Percentiles rank a stretch among this genome's conserved stretches.
phyloP scores from a whole-genome alignment of 2,888 invertebrate genomes.

The Euzetes globulus region DNA sequence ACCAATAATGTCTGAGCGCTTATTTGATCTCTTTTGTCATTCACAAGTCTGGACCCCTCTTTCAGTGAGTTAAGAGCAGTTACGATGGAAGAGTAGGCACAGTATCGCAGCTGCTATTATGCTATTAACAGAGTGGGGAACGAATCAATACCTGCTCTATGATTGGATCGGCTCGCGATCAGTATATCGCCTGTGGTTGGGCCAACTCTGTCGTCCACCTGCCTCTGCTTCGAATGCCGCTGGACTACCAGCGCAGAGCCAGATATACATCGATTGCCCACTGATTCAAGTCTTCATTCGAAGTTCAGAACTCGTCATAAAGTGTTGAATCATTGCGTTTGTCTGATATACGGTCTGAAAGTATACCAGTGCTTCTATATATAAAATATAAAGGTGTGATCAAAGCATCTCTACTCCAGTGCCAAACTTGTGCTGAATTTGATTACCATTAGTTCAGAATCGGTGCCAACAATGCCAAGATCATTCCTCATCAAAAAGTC shows the following conservation, averaged over 20 bases:
- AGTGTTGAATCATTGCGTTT: neutral
- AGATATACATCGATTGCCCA: slow-evolving; percentile 6
- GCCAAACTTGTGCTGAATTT: neutral
- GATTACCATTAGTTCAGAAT: neutral
- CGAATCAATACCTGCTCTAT: slow-evolving; percentile 9
- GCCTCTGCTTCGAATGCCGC: slow-evolving; percentile 4
- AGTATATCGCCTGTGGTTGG: slow-evolving; percentile 2
- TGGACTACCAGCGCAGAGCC: neutral
- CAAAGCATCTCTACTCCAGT: slow-evolving; percentile 8
- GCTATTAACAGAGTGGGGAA: slow-evolving; percentile 14
- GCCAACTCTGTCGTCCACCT: slow-evolving; percentile 9
- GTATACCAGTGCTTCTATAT: neutral
- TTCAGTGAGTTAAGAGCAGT: slow-evolving; percentile 7
- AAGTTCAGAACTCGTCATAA: neutral
- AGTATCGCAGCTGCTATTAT: neutral
- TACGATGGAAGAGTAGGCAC: neutral
- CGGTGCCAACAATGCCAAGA: slow-evolving; percentile 38
- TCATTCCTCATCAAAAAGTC: slow-evolving; percentile 41
- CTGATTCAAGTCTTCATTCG: neutral
- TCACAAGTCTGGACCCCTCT: neutral
- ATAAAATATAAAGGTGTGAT: slow-evolving; percentile 4
- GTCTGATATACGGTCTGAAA: neutral
- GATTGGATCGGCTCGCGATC: slow-evolving; percentile 16
- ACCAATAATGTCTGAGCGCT: slow-evolving; percentile 14
- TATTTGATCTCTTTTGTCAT: slow-evolving; percentile 15